phyloP scores from a whole-genome alignment of 2,113 vertebrate species.

The Eolophus roseicapilla region DNA sequence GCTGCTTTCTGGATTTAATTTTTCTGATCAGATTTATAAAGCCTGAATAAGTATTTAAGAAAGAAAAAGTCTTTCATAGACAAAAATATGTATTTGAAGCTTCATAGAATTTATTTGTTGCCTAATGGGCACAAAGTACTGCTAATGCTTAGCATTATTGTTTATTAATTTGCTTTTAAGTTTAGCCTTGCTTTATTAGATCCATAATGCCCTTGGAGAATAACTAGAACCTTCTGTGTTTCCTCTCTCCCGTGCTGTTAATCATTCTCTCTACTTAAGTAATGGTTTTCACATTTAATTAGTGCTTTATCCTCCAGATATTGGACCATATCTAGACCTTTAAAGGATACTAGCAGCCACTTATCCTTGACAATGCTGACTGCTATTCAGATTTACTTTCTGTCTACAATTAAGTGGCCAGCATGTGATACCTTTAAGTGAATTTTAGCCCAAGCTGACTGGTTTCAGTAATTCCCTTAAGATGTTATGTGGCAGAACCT shows the following conservation, averaged over 20 bases:
- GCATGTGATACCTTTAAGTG: background rate
- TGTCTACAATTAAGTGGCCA: background rate
- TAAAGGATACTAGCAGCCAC: background rate
- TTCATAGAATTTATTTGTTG: background rate
- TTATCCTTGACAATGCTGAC: background rate
- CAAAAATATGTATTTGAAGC: background rate
- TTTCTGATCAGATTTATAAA: background rate
- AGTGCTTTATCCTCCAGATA: background rate
- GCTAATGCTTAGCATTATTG: background rate
- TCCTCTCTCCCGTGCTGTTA: background rate
- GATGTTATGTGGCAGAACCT: background rate
- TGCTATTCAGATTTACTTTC: constrained; percentile 8
- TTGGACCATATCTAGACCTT: background rate
- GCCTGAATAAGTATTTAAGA: background rate
- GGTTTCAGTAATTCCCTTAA: background rate
- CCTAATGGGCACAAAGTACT: background rate
- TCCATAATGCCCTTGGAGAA: background rate
- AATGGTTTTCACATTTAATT: constrained; percentile 9
- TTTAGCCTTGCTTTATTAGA: constrained; percentile 2
- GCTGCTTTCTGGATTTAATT: background rate
- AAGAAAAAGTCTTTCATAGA: background rate
- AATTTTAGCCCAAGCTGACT: background rate
- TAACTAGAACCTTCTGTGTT: background rate
- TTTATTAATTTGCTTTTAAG: background rate
- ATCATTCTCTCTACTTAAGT: background rate